phyloP scores from a whole-genome alignment of 2,888 invertebrate genomes.

The Caenorhabditis sp. region DNA sequence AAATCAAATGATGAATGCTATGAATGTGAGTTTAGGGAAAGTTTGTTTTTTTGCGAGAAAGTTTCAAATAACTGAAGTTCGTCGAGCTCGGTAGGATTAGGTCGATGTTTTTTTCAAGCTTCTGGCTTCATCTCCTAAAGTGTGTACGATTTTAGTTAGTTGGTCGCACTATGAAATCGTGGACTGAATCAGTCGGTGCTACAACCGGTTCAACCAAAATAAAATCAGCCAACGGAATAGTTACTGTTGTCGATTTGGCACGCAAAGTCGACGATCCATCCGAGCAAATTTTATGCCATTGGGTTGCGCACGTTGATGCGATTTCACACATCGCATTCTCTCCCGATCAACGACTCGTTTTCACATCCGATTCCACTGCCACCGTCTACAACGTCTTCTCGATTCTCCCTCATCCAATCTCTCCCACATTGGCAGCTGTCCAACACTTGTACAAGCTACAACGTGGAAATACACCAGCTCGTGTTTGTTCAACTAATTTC shows the following conservation, averaged over 20 bases:
- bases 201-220: conserved; percentile 14
- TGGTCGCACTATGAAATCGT: conserved; percentile 72
- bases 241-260: conserved; percentile 51
- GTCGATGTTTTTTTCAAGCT: no score
- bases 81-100: no score
- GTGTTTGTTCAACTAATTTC: conserved; percentile 75
- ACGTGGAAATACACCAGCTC: conserved; percentile 92
- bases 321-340: conserved; percentile 47
- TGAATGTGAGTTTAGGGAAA: conserved; percentile 70
- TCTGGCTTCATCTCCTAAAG: no score
- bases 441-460: conserved; percentile 92
- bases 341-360: conserved; percentile 68
- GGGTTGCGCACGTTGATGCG: conserved; percentile 57
- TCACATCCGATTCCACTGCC: conserved; percentile 72
- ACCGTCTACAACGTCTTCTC: conserved; percentile 87
- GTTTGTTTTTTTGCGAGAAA: conserved; percentile 1
- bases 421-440: conserved; percentile 79
- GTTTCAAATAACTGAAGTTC: neutral
- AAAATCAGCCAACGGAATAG: conserved; percentile 41
- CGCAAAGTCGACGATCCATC: conserved; percentile 1
- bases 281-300: conserved; percentile 55
- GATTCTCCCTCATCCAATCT: conserved; percentile 89
- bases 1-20: conserved; percentile 73
- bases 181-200: conserved; percentile 72
- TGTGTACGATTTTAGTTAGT: conserved; percentile 72